phyloP scores from a whole-genome alignment of 2,888 invertebrate species.

The Nomada lathburiana region DNA sequence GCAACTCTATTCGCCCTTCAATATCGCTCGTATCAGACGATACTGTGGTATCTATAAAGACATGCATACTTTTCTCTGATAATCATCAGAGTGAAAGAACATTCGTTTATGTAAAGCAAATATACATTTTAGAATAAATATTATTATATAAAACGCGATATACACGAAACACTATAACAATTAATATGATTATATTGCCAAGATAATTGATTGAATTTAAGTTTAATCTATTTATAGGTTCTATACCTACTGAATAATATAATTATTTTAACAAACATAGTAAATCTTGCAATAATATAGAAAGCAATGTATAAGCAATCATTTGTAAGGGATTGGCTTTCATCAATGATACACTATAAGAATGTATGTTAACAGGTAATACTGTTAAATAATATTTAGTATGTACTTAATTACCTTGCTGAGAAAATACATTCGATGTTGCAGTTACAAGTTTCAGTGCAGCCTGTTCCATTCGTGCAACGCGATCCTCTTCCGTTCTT shows the following conservation, averaged over 20 bases:
- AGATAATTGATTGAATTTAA: no score
- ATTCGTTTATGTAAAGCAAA: constrained; percentile 18
- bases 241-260: no score
- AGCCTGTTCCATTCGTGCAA: constrained; percentile 83
- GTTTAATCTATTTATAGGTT: no score
- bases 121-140: not conserved
- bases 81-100: constrained; percentile 42
- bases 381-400: not conserved
- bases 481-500: constrained; percentile 81
- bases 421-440: constrained; percentile 80
- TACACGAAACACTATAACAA: no score
- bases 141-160: constrained; percentile 3
- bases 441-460: constrained; percentile 82
- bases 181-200: no score
- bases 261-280: no score
- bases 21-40: constrained; percentile 83
- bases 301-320: no score
- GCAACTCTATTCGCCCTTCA: constrained; percentile 81
- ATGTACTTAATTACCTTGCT: constrained; percentile 76
- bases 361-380: not conserved
- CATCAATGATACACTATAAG: no score
- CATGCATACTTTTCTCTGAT: constrained; percentile 47
- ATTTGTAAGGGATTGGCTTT: no score
- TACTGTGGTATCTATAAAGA: constrained; percentile 79
- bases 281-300: no score